Evolutionary conservation across 2,797 vertebrate species (phyloP).

Genomic region (Falco novaeseelandiae): DNA sequence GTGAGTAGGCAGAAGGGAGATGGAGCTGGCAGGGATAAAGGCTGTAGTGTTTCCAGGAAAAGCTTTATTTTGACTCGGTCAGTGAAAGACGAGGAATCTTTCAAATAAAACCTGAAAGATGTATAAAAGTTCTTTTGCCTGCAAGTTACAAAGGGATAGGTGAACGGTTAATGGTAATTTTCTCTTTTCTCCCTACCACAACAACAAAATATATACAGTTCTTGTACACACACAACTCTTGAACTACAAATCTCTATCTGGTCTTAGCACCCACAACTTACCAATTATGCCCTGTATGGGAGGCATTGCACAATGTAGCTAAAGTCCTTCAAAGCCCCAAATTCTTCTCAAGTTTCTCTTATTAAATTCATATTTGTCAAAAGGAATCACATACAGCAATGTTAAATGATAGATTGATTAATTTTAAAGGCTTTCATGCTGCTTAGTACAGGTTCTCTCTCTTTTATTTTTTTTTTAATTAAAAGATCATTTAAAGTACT

Average conservation of each 20-base stretch:
- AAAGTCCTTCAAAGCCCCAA: not conserved
- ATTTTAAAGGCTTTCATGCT: not conserved
- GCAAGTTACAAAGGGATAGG: not conserved
- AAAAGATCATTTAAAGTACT: not conserved
- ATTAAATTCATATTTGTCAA: not conserved
- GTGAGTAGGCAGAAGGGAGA: constrained; percentile 29
- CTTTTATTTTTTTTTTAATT: not conserved
- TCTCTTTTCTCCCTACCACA: not conserved
- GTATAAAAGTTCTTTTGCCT: not conserved
- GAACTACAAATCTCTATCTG: not conserved
- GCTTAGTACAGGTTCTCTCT: not conserved
- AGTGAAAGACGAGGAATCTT: not conserved
- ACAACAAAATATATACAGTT: not conserved
- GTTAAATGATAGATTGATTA: not conserved
- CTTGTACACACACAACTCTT: not conserved
- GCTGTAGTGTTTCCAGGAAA: not conserved
- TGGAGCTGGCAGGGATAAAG: not conserved
- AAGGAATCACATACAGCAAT: not conserved
- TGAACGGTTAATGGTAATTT: not conserved
- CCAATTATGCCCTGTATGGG: not conserved
- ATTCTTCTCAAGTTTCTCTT: not conserved
- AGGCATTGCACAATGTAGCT: not conserved
- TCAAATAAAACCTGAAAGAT: not conserved
- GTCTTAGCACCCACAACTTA: not conserved
- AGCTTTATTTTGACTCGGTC: not conserved